phyloP scores from a whole-genome alignment of 2,888 invertebrate genomes.

The Itoplectis maculator region DNA sequence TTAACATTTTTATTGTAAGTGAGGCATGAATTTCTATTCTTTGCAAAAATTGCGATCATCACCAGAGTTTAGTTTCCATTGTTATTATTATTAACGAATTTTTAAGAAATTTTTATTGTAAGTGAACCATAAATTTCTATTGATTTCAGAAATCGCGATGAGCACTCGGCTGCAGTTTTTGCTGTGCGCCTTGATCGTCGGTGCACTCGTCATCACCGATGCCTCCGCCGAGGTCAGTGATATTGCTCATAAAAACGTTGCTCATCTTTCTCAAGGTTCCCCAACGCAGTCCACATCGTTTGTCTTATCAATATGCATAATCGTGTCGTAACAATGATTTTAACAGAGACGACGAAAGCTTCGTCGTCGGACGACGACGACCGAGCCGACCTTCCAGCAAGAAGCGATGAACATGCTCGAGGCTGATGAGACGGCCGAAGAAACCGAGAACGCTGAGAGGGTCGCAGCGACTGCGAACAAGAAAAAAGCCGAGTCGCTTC shows the following conservation, averaged over 20 bases:
- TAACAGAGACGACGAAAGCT: conserved; percentile 78
- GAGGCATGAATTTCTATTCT: neutral
- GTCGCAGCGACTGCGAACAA: conserved; percentile 50
- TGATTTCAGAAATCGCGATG: conserved; percentile 75
- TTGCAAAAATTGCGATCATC: too few relatives aligned
- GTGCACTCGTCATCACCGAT: conserved; percentile 76
- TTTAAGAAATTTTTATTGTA: too few relatives aligned
- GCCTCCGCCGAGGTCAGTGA: conserved; percentile 78
- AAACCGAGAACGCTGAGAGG: conserved; percentile 72
- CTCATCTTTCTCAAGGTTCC: neutral
- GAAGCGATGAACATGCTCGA: conserved; percentile 84
- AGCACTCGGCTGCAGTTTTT: conserved; percentile 79
- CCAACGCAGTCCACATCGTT: conserved; percentile 54
- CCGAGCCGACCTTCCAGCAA: conserved; percentile 79
- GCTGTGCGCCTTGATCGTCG: conserved; percentile 77
- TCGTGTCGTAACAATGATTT: conserved; percentile 37
- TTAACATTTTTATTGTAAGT: too few relatives aligned
- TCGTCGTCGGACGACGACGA: conserved; percentile 79
- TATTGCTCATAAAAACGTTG: neutral
- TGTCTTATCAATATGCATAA: conserved; percentile 28
- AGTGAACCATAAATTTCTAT: neutral
- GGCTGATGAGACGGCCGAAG: conserved; percentile 81
- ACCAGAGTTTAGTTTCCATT: too few relatives aligned
- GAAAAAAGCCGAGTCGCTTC: conserved; percentile 65
- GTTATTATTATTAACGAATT: too few relatives aligned